A percentile compares a stretch with the other conserved stretches of the same genome.
phyloP scores from a whole-genome alignment of 2,888 invertebrate genomes.

The Galerucella nymphaeae region DNA sequence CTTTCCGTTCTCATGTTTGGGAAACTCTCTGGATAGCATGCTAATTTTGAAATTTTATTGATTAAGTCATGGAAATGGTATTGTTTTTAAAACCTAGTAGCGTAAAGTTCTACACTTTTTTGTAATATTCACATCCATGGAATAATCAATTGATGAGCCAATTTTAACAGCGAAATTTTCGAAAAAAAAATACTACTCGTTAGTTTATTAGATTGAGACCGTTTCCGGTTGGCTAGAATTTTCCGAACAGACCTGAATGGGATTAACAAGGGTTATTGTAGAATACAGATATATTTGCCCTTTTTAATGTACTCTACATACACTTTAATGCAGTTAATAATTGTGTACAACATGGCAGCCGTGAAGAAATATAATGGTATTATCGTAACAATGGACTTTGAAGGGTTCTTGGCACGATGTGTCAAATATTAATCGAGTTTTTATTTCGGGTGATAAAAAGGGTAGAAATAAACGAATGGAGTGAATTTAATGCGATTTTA shows the following conservation, averaged over 20 bases:
- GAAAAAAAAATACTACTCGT: not conserved
- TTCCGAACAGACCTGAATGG: constrained; percentile 14
- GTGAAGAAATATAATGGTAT: constrained; percentile 23
- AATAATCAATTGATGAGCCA: too few species aligned
- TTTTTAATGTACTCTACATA: constrained; percentile 26
- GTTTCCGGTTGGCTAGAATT: constrained; percentile 4
- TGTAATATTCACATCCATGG: too few species aligned
- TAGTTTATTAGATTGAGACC: constrained; percentile 19
- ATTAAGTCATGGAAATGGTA: too few species aligned
- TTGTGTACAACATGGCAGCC: constrained; percentile 23
- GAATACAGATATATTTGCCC: constrained; percentile 14
- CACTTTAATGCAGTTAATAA: constrained; percentile 28
- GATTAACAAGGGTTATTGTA: constrained; percentile 13
- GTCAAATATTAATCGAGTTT: constrained; percentile 24
- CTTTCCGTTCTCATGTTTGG: too few species aligned
- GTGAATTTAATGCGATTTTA: constrained; percentile 10
- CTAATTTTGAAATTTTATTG: too few species aligned
- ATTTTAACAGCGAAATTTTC: not conserved
- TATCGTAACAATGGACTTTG: constrained; percentile 18
- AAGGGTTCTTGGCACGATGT: constrained; percentile 23
- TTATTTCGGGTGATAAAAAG: constrained; percentile 12
- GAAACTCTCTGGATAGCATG: too few species aligned
- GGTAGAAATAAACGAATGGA: constrained; percentile 13
- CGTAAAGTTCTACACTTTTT: too few species aligned
- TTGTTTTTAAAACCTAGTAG: too few species aligned